A percentile compares a stretch with the other conserved stretches of the same genome.
These are phyloP conservation scores for Nomada ruficornis DNA, from an alignment of 2,888 invertebrate genomes.

Conservation along the genomic window DNA sequence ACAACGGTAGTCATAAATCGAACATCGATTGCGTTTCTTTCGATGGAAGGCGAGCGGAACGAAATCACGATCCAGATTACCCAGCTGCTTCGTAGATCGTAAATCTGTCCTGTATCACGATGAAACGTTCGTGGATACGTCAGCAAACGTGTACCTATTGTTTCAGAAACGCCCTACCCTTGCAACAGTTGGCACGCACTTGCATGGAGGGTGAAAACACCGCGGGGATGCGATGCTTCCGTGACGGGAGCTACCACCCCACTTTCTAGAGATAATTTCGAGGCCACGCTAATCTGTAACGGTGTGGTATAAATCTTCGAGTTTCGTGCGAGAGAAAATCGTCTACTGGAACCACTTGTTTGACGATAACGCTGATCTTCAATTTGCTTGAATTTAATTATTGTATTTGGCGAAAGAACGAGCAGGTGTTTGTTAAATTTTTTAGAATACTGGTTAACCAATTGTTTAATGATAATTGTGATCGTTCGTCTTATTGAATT, in stretches of 20 bases:
- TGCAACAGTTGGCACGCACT: conserved; percentile 69
- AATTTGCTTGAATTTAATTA: neutral
- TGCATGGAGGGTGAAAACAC: conserved; percentile 42
- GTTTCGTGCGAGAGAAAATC: conserved; percentile 6
- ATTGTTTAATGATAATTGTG: no score
- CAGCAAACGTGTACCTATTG: conserved; percentile 59
- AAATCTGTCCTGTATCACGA: conserved; percentile 65
- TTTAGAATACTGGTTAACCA: no score
- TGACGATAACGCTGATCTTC: neutral
- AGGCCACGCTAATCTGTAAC: conserved; percentile 54
- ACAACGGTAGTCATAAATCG: conserved; percentile 26
- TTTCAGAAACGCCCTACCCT: conserved; percentile 55
- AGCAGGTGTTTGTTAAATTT: no score
- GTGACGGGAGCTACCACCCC: conserved; percentile 46
- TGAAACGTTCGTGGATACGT: conserved; percentile 62
- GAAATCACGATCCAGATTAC: conserved; percentile 45
- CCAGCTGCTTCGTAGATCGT: conserved; percentile 46
- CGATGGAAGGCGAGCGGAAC: conserved; percentile 22
- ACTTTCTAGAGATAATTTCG: conserved; percentile 56
- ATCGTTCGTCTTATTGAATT: no score
- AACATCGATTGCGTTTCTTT: conserved; percentile 38
- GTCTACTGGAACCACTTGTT: conserved; percentile 28
- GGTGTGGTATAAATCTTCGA: conserved; percentile 48
- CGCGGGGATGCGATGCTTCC: conserved; percentile 41
- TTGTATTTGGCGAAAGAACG: no score